phyloP scores from a whole-genome alignment of 2,888 invertebrate genomes.

The Endomychus coccineus region DNA sequence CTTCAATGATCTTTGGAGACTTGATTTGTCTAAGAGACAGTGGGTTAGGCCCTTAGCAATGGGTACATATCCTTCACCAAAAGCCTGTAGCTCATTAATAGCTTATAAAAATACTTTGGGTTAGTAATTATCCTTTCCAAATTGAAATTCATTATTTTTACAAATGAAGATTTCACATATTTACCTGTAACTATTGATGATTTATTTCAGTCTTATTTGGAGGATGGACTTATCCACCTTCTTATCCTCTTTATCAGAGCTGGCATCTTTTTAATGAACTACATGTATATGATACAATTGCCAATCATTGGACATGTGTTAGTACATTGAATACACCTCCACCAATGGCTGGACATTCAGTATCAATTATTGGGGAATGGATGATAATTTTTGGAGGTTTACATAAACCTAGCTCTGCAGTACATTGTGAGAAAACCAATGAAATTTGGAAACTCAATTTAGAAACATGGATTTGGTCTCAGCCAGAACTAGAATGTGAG shows the following conservation, averaged over 20 bases:
- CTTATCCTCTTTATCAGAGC: slow-evolving; percentile 75
- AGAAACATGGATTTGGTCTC: slow-evolving; percentile 66
- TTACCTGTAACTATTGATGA: slow-evolving; percentile 1
- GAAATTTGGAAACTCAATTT: slow-evolving; percentile 87
- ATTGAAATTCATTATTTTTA: background rate
- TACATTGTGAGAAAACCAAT: slow-evolving; percentile 55
- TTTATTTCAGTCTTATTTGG: slow-evolving; percentile 64
- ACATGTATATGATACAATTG: slow-evolving; percentile 75
- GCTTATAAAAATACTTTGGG: slow-evolving; percentile 69
- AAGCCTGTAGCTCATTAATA: slow-evolving; percentile 91
- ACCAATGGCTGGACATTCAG: slow-evolving; percentile 88
- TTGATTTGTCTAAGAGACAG: slow-evolving; percentile 76
- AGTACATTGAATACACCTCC: slow-evolving; percentile 60
- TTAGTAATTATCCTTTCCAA: slow-evolving; percentile 44
- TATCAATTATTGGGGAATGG: slow-evolving; percentile 70
- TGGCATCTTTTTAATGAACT: slow-evolving; percentile 88
- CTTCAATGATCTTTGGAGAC: slow-evolving; percentile 93
- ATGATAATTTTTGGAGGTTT: slow-evolving; percentile 69
- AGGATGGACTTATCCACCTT: slow-evolving; percentile 90
- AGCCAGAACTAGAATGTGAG: slow-evolving; percentile 53
- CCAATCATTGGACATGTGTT: slow-evolving; percentile 71
- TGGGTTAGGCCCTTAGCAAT: slow-evolving; percentile 81
- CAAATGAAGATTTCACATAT: background rate
- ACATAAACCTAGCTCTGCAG: slow-evolving; percentile 37
- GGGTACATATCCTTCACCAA: slow-evolving; percentile 90